Base-by-base conservation (phyloP, 2,888 invertebrate species). In the Ernsta delagoae region DNA sequence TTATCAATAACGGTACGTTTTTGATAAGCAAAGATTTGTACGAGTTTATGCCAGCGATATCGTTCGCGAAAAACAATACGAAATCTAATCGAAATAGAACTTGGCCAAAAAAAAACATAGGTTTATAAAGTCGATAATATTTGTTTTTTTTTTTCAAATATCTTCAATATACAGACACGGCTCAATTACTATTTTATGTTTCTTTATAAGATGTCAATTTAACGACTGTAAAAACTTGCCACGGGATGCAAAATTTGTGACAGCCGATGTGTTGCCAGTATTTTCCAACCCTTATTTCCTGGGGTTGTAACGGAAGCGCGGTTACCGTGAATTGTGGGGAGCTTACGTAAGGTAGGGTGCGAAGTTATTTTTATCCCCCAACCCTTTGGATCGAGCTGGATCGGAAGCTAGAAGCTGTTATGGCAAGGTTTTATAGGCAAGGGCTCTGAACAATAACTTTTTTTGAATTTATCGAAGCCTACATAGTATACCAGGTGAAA, bases 351-450 rank as follows among this genome's bases (percentile, higher is more conserved):
- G 48, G 3, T n/a, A 48, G 48, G 48, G 48, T 48, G 48, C 4
- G 7, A 12, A 48, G 48, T 48, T 48, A 48, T 48, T 48, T 48
- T 48, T 48, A 48, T 48, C n/a, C n/a, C 48, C 5, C 48, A 48
- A 48, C 48, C 48, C 48, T 48, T 48, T 48, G 1, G 48, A 48
- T 12, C 48, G 6, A 48, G 48, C 48, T 48, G 48, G 48, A 48
- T 12, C 48, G 48, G 48, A 48, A 48, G 48, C 48, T 48, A 12
- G 48, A 48, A 48, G 48, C 48, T 48, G n/a, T 12, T 48, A 48
- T n/a, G 12, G 48, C 4, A 12, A 48, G 48, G 48, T 11, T 48
- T 48, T 48, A 48, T 48, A 43, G 43, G 43, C 3, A 11, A 43
- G 8, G 43, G 11, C 9, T 43, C 43, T 11, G 3, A 43, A 11